Evolutionary conservation across 2,797 vertebrate species (phyloP).

Genomic region (Delichon dasypus): DNA sequence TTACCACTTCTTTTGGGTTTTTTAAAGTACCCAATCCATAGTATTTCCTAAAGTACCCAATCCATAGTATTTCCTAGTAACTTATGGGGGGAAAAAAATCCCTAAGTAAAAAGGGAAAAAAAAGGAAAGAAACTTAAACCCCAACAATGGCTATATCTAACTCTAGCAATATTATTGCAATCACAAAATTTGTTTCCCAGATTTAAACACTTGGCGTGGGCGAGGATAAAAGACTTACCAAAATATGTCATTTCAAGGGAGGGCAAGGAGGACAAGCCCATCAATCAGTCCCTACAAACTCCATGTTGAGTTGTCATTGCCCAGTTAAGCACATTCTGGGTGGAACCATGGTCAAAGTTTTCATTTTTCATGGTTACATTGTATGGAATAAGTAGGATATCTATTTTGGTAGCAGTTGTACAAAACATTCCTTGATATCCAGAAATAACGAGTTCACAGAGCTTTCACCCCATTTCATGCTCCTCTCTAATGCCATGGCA

Average conservation of each 20-base stretch:
- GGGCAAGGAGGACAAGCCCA: background rate
- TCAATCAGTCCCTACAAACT: background rate
- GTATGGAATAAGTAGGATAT: background rate
- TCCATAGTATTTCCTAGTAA: background rate
- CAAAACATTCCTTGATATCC: background rate
- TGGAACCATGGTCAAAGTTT: background rate
- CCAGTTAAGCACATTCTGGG: too few species aligned
- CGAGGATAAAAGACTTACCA: background rate
- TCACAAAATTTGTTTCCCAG: background rate
- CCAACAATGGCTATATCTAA: background rate
- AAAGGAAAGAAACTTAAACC: background rate
- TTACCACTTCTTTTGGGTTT: background rate
- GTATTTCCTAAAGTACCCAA: background rate
- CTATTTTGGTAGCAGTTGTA: background rate
- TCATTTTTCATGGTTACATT: accelerated
- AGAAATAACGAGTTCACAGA: background rate
- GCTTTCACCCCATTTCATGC: background rate
- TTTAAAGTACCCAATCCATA: background rate
- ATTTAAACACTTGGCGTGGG: background rate
- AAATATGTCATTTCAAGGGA: background rate
- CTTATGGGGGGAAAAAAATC: background rate
- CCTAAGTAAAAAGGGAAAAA: background rate
- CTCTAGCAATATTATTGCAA: background rate
- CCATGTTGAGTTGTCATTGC: background rate
- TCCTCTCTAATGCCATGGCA: background rate